Evolutionary conservation across 35 echinoderm and acorn worm genomes (phyloP).

Genomic region (Hemicentrotus pulcherrimus): DNA sequence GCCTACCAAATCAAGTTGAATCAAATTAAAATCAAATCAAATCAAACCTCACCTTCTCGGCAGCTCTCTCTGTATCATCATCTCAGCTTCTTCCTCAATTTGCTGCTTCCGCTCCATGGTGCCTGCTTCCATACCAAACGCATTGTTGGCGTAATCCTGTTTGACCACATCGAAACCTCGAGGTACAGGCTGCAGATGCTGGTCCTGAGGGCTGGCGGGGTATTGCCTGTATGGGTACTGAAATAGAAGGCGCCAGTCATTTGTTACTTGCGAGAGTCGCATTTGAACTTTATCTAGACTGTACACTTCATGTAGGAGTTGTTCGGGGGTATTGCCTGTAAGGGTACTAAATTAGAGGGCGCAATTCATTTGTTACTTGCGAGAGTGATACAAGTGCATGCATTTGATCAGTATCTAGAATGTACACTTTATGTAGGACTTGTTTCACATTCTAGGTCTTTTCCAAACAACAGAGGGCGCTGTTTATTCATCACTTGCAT

Average conservation of each 20-base stretch:
- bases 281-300: no score
- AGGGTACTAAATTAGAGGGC: background rate
- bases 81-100: conserved; percentile 15
- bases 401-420: no score
- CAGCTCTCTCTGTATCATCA: conserved; percentile 48
- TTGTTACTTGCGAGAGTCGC: no score
- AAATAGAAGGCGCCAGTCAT: background rate
- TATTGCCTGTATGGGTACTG: conserved; percentile 41
- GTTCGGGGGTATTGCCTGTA: conserved; percentile 25
- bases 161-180: conserved; percentile 44
- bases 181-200: conserved; percentile 37
- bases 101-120: conserved; percentile 15
- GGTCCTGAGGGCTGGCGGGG: conserved; percentile 29
- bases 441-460: no score
- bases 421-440: no score
- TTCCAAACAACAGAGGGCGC: background rate
- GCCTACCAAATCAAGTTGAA: no score
- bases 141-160: conserved; percentile 37
- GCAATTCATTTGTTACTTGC: no score
- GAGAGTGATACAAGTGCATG: no score
- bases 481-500: no score
- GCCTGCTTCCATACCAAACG: conserved; percentile 45
- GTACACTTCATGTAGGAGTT: no score
- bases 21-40: background rate
- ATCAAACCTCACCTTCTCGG: background rate